A percentile compares a stretch with the other conserved stretches of the same genome.
These are phyloP conservation scores for Stegodyphus dumicola DNA, from an alignment of 1,140 invertebrate genomes.

Conservation along the genomic window DNA sequence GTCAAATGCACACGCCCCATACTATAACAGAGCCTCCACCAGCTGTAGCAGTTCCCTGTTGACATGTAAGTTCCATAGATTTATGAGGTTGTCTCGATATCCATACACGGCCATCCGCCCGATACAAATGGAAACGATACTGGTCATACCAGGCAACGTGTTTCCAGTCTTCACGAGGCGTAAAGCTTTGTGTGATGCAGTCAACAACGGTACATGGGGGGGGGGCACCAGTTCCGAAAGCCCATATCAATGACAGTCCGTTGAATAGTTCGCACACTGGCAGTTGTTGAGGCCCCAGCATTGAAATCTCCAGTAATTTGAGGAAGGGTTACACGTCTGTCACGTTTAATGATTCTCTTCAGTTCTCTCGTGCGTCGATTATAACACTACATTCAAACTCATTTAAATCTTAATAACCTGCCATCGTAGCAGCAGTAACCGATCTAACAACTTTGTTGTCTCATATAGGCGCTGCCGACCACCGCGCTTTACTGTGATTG, in stretches of 20 bases:
- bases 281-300: background rate
- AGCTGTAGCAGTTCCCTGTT: constrained; percentile 6
- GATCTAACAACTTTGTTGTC: constrained; percentile 15
- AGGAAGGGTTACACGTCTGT: background rate
- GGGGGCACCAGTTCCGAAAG: background rate
- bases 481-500: background rate
- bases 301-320: background rate
- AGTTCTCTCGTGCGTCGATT: background rate
- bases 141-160: constrained; percentile 3
- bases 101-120: background rate
- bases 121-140: background rate
- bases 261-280: background rate
- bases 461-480: background rate
- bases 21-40: background rate
- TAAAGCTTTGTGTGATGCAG: background rate
- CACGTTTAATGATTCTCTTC: constrained; percentile 2
- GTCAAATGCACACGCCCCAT: background rate
- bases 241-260: background rate
- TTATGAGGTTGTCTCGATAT: constrained; percentile 5
- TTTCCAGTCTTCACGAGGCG: constrained; percentile 1
- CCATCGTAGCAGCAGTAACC: constrained; percentile 3
- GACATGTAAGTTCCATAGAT: background rate
- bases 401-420: constrained; percentile 10
- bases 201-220: background rate
- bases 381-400: constrained; percentile 23